These are phyloP conservation scores for Palythoa grandiflora DNA, from an alignment of 92 coral and sea anemone genomes.

Conservation along the genomic window DNA sequence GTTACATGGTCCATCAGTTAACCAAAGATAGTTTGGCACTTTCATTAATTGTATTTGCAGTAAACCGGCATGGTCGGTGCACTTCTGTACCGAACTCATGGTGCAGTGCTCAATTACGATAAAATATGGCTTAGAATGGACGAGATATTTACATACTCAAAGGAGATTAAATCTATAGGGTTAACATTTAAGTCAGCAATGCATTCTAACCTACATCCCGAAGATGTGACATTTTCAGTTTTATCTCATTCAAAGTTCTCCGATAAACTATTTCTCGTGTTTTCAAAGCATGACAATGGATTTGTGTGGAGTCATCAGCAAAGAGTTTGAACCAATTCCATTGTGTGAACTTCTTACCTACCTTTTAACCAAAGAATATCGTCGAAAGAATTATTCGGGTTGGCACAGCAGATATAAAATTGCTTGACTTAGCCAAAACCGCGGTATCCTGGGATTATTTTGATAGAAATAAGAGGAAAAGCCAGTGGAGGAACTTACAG, in stretches of 20 bases:
- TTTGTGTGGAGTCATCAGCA: not conserved
- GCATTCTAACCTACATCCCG: not conserved
- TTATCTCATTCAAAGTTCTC: constrained; percentile 16
- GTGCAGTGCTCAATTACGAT: constrained; percentile 11
- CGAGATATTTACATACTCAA: not conserved
- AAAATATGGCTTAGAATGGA: constrained; percentile 10
- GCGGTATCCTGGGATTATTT: constrained; percentile 28
- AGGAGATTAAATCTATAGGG: not conserved
- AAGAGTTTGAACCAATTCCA: constrained; percentile 7
- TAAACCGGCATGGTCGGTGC: not conserved
- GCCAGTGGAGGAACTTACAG: constrained; percentile 26
- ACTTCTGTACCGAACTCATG: constrained; percentile 9
- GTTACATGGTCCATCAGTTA: too few relatives aligned
- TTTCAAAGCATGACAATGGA: constrained; percentile 9
- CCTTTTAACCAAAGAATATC: not conserved
- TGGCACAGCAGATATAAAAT: not conserved
- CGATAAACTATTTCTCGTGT: constrained; percentile 1
- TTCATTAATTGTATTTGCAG: not conserved
- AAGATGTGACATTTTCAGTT: constrained; percentile 18
- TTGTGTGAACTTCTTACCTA: constrained; percentile 13
- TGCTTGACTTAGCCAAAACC: not conserved
- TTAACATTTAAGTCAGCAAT: not conserved
- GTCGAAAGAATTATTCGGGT: constrained; percentile 10
- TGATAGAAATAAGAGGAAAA: not conserved
- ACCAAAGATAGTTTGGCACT: too few relatives aligned